These are phyloP conservation scores for Zonitis immaculata DNA, from an alignment of 2,888 invertebrate genomes.

Conservation along the genomic window DNA sequence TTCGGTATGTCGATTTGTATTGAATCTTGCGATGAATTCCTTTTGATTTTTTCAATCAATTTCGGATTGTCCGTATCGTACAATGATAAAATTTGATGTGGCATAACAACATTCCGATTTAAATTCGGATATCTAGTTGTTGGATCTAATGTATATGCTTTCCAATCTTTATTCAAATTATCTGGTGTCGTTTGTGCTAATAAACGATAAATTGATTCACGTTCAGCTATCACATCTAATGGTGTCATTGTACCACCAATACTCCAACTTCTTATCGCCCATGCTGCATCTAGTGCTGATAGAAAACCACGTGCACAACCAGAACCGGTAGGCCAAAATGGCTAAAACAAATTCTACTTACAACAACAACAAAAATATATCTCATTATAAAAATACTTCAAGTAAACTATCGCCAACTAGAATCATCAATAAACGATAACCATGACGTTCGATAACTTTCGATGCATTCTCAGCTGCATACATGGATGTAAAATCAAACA, in stretches of 20 bases:
- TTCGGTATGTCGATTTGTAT: slow-evolving; percentile 54
- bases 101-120: slow-evolving; percentile 68
- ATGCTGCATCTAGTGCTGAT: slow-evolving; percentile 92
- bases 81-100: slow-evolving; percentile 68
- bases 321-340: slow-evolving; percentile 99
- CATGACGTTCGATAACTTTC: slow-evolving; percentile 67
- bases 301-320: slow-evolving; percentile 97
- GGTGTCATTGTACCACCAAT: slow-evolving; percentile 63
- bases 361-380: slow-evolving; percentile 16
- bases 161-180: slow-evolving; percentile 86
- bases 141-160: slow-evolving; percentile 82
- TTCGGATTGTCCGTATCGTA: slow-evolving; percentile 68
- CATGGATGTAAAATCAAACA: slow-evolving; percentile 99
- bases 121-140: slow-evolving; percentile 81
- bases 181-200: slow-evolving; percentile 95
- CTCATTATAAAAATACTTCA: too few relatives aligned
- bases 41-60: slow-evolving; percentile 54
- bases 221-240: slow-evolving; percentile 83
- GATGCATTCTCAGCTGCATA: slow-evolving; percentile 96
- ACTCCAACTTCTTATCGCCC: slow-evolving; percentile 86
- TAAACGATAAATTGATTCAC: slow-evolving; percentile 72
- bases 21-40: slow-evolving; percentile 29
- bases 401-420: slow-evolving; percentile 94
- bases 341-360: slow-evolving; percentile 55
- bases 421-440: slow-evolving; percentile 78